Percentiles rank a stretch among this genome's conserved stretches.
phyloP scores from a whole-genome alignment of 1,140 invertebrate species.

The Drosophila sulfurigaster region DNA sequence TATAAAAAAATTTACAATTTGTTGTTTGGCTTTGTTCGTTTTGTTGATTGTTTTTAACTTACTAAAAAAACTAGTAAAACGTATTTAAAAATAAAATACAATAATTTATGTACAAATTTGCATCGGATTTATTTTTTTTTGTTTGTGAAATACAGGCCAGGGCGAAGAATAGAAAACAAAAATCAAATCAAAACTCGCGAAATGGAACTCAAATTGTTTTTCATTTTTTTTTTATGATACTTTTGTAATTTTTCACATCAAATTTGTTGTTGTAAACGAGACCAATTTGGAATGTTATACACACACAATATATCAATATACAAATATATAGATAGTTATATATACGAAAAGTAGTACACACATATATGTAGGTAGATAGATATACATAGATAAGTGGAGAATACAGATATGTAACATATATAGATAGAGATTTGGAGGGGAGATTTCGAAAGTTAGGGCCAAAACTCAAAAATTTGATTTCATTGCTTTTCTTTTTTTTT shows the following conservation, averaged over 20 bases:
- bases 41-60: constrained; percentile 65
- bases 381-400: constrained; percentile 18
- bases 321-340: constrained; percentile 19
- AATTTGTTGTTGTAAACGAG: constrained; percentile 20
- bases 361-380: constrained; percentile 16
- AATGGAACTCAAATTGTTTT: constrained; percentile 46
- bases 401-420: constrained; percentile 20
- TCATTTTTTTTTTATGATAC: constrained; percentile 4
- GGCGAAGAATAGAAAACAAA: constrained; percentile 37
- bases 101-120: constrained; percentile 81
- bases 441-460: constrained; percentile 16
- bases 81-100: constrained; percentile 79
- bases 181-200: constrained; percentile 49
- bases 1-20: constrained; percentile 77
- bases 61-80: constrained; percentile 64
- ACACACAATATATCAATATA: constrained; percentile 37
- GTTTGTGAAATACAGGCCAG: constrained; percentile 40
- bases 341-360: constrained; percentile 10
- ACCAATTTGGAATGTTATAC: constrained; percentile 56
- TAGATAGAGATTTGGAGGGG: constrained; percentile 14
- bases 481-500: constrained; percentile 44
- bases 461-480: constrained; percentile 43
- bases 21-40: constrained; percentile 36
- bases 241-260: constrained; percentile 25
- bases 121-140: constrained; percentile 65